Evolutionary conservation across 2,888 invertebrate species (phyloP), one percentile per base, ranked within the genome.

Genomic region (Aporophyla nigra): DNA sequence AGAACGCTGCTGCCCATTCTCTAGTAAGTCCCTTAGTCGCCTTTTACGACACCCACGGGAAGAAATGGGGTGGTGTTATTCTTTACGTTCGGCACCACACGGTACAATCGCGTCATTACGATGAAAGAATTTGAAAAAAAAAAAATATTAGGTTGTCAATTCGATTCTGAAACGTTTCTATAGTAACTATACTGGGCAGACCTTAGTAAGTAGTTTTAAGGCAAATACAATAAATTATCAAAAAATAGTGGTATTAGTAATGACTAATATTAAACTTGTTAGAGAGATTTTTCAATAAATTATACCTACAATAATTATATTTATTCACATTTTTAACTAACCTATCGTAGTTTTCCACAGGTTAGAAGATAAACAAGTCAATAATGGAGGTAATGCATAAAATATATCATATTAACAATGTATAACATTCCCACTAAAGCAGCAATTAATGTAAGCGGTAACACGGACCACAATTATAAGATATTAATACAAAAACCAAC

Each of bases 371-470:
- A 83, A 83, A 86, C 80, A 83, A 80, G 80, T 74, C 80, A 80
- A 78, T 88, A 75, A 63, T 62, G 68, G 59, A 62, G 49, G 49
- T 88, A 82, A 88, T 85, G 82, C 71, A 63, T 83, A 73, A 76
- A 74, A 86, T 88, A 77, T 88, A 80, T 87, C 74, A 83, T 68
- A 83, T 88, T 82, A 86, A 82, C 78, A 78, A 84, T 81, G 78
- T 83, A 71, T 76, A 76, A 49, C 77, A 79, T 85, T 80, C 70
- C 71, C 69, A 83, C 65, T 80, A 79, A 66, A 79, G 74, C 83
- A 89, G 92, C 93, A 93, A 93, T 93, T 94, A 94, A 93, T 91
- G 91, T 91, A 86, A 88, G 88, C 78, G 88, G 91, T 91, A 91
- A 91, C 87, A 86, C 88, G 87, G 90, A 90, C 90, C 89, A 90